Evolutionary conservation across 2,797 vertebrate genomes (phyloP).

Genomic region (Sebastes cheni): DNA sequence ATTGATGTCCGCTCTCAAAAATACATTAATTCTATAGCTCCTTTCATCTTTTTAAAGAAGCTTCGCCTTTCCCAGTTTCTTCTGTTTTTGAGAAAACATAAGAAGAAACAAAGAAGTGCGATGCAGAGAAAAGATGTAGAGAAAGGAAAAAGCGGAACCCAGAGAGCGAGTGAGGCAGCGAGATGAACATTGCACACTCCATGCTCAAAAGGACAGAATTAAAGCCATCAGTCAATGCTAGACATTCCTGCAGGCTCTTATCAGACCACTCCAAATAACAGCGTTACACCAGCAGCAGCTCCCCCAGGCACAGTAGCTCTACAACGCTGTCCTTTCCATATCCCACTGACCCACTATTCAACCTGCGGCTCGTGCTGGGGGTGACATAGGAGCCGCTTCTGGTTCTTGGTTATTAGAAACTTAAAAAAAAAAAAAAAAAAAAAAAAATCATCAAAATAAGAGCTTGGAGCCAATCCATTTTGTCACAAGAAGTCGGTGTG

Average conservation of each 20-base stretch:
- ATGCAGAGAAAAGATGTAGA: neutral
- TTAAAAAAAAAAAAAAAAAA: neutral
- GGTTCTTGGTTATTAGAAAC: neutral
- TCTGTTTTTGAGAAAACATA: neutral
- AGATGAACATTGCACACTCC: conserved; percentile 34
- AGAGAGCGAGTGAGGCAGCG: conserved; percentile 4
- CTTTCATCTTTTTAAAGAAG: neutral
- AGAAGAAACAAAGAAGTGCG: neutral
- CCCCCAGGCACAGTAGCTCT: conserved; percentile 25
- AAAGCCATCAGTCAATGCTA: conserved; percentile 68
- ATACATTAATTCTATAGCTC: neutral
- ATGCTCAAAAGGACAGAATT: conserved; percentile 55
- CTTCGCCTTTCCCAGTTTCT: neutral
- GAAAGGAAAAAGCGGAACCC: neutral
- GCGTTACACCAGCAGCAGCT: conserved; percentile 36
- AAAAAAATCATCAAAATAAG: neutral
- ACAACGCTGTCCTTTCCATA: conserved; percentile 36
- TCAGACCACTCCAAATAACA: conserved; percentile 68
- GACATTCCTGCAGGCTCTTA: conserved; percentile 73
- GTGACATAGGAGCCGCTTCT: neutral
- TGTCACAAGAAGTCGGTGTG: conserved; percentile 4
- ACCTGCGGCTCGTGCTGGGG: conserved; percentile 13
- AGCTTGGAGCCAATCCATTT: neutral
- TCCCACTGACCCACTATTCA: conserved; percentile 66
- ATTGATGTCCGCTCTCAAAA: neutral